Evolutionary conservation across 2,113 vertebrate species (phyloP).

Genomic region (Dicaeum eximium): DNA sequence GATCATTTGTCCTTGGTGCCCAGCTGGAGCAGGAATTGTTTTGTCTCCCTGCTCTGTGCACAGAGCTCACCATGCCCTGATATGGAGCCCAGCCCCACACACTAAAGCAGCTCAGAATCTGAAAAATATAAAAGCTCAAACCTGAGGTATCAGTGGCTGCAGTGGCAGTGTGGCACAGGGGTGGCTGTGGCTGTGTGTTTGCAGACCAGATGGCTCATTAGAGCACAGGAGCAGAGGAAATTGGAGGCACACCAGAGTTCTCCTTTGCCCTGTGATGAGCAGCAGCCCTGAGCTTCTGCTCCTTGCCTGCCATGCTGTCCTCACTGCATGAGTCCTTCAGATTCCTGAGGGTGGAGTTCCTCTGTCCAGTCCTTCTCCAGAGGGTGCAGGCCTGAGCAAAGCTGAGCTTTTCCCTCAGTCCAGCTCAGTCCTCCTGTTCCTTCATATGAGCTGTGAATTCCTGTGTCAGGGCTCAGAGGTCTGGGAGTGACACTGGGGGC

Average conservation of each 20-base stretch:
- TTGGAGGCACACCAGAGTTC: neutral
- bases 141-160: neutral
- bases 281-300: conserved; percentile 31
- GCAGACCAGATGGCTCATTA: conserved; percentile 52
- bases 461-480: fast-evolving
- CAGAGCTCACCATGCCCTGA: too few relatives aligned
- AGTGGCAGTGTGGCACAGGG: neutral
- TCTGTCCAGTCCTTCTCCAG: neutral
- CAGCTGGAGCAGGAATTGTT: too few relatives aligned
- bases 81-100: too few relatives aligned
- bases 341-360: neutral
- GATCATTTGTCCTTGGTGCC: too few relatives aligned
- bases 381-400: neutral
- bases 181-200: neutral
- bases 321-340: neutral
- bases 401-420: neutral
- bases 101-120: too few relatives aligned
- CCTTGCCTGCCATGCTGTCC: neutral
- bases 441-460: neutral
- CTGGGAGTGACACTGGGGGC: fast-evolving
- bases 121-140: too few relatives aligned
- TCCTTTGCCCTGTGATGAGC: neutral
- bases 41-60: too few relatives aligned
- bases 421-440: neutral
- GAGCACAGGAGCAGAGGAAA: conserved; percentile 41